Percentiles rank a stretch among this genome's conserved stretches.
Evolutionary conservation across 1,140 invertebrate genomes (phyloP).

Genomic region (Eulimnadia texana): DNA sequence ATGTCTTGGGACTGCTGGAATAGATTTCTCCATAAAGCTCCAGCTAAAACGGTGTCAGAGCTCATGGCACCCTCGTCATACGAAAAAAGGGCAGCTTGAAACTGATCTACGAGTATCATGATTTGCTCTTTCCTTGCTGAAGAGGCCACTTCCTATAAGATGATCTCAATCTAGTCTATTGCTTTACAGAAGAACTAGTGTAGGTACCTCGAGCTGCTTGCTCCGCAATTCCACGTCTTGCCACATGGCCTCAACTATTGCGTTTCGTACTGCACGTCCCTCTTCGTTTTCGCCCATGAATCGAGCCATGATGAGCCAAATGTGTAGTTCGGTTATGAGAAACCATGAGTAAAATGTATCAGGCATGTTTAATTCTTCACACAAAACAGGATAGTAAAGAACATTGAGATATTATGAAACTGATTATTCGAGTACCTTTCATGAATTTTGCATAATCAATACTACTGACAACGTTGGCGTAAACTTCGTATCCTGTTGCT

Average conservation of each 20-base stretch:
- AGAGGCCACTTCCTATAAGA: slow-evolving; percentile 16
- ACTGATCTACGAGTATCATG: slow-evolving; percentile 47
- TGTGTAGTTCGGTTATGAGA: slow-evolving; percentile 60
- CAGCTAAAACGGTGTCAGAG: slow-evolving; percentile 55
- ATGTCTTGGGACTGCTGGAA: slow-evolving; percentile 32
- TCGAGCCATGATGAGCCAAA: slow-evolving; percentile 63
- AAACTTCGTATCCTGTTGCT: neutral
- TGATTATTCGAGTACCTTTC: neutral
- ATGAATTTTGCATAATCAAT: neutral
- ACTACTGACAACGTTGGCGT: neutral
- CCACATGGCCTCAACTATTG: slow-evolving; percentile 63
- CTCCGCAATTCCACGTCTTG: slow-evolving; percentile 52
- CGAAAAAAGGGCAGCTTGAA: slow-evolving; percentile 64
- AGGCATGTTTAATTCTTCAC: slow-evolving; percentile 47
- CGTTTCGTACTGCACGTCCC: slow-evolving; percentile 52
- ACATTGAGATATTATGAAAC: neutral
- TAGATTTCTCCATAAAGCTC: slow-evolving; percentile 67
- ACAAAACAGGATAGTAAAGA: slow-evolving; percentile 21
- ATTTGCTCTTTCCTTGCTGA: slow-evolving; percentile 24
- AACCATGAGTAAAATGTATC: slow-evolving; percentile 77
- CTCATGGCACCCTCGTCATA: slow-evolving; percentile 70
- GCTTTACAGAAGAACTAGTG: too few species aligned
- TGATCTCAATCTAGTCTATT: too few species aligned
- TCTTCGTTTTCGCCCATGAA: slow-evolving; percentile 57
- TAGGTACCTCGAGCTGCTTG: slow-evolving; percentile 52